Percentiles rank a stretch among this genome's conserved stretches.
Evolutionary conservation across 2,797 vertebrate genomes (phyloP).

Genomic region (Otolemur crassicaudatus): DNA sequence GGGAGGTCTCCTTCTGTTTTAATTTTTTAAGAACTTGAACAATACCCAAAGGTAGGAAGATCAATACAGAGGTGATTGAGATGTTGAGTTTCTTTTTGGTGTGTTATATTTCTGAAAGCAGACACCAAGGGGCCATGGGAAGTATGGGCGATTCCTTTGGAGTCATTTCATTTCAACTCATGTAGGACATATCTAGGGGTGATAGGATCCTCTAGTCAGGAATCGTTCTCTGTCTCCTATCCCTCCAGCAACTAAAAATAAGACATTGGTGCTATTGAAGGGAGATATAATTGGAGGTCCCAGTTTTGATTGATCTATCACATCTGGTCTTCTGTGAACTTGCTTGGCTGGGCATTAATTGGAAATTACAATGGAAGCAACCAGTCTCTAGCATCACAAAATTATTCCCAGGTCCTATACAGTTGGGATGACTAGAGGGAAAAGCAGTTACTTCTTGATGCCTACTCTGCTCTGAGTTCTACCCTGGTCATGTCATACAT

Average conservation of each 20-base stretch:
- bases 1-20: background rate
- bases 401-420: background rate
- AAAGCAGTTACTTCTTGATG: slow-evolving; percentile 14
- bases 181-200: background rate
- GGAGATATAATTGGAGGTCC: background rate
- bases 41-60: background rate
- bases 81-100: background rate
- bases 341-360: slow-evolving; percentile 28
- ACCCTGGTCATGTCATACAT: background rate
- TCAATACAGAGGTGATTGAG: slow-evolving; percentile 11
- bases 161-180: background rate
- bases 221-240: background rate
- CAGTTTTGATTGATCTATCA: slow-evolving; percentile 12
- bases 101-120: background rate
- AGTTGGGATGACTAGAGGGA: background rate
- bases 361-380: background rate
- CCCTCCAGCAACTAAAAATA: background rate
- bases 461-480: background rate
- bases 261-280: background rate
- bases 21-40: background rate
- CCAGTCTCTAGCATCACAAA: background rate
- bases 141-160: background rate
- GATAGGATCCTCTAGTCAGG: background rate
- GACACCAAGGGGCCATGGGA: background rate
- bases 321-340: slow-evolving; percentile 22